Evolutionary conservation across 1,140 invertebrate genomes (phyloP), one percentile per base, ranked within the genome.

Genomic region (Lutraria rhynchaena): DNA sequence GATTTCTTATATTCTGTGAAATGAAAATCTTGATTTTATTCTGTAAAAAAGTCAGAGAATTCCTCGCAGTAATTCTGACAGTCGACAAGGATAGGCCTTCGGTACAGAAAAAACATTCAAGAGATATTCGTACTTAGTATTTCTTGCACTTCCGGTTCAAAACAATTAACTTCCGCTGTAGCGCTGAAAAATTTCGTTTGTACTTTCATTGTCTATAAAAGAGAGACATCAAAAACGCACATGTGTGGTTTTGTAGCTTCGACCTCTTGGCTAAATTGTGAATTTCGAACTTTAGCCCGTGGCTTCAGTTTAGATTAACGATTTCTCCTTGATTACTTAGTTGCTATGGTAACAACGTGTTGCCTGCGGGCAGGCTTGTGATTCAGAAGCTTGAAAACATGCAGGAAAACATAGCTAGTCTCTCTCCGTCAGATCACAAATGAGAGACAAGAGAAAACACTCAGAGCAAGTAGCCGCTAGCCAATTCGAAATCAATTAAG

Each of bases 301-400:
- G 76, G 63, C 76, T 53, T 70, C 46, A 31, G 35, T 41, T 19
- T 61, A 63, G 60, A 81, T 81, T 81, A 81, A 81, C 78, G 78
- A 81, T 81, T 81, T 81, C 57, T 70, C 60, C 49, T 61, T 49
- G 35, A 60, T 76, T 73, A 71, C 74, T 83, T 53, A 44, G 65
- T 83, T 77, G 44, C 73, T 65, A 63, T 70, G 63, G 73, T 73
- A 41, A 29, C 57, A 51, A 24, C 49, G 53, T 58, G 41, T 22
- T 46, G 76, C 82, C 75, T 4, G 53, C 29, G 73, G 74, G 74
- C 37, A 55, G 27, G 71, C 31, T 60, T 69, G 63, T 83, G 51
- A 69, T 37, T 60, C 51, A 60, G 76, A n/a, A 24, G 60, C 60
- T 27, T 67, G 63, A 67, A 65, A 67, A 67, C 24, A 41, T 29